Percentiles rank a stretch among this genome's conserved stretches.
Evolutionary conservation across 2,797 vertebrate species (phyloP).

Genomic region (Schizothorax lantsangensis): DNA sequence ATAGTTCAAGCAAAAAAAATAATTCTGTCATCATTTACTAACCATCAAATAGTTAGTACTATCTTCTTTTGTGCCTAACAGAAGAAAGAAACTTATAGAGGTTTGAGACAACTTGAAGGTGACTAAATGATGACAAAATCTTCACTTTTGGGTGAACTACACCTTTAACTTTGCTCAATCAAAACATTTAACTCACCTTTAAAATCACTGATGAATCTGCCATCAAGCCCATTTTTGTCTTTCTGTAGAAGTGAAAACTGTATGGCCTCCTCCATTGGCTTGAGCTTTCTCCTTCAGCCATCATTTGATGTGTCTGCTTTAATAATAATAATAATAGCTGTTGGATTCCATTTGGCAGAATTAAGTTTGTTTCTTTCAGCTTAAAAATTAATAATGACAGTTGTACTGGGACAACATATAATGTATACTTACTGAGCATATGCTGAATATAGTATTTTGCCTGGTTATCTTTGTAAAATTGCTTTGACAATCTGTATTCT

Average conservation of each 20-base stretch:
- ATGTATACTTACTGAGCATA: too few species aligned
- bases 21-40: too few species aligned
- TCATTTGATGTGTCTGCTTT: neutral
- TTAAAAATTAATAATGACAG: neutral
- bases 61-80: neutral
- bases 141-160: too few species aligned
- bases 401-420: neutral
- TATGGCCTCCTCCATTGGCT: neutral
- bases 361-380: neutral
- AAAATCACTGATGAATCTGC: too few species aligned
- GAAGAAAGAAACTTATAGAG: neutral
- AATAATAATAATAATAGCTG: neutral
- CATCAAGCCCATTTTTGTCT: neutral
- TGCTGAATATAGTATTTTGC: too few species aligned
- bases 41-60: too few species aligned
- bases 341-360: neutral
- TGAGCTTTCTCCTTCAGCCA: neutral
- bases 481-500: too few species aligned
- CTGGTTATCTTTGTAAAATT: too few species aligned
- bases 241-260: neutral
- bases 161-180: too few species aligned
- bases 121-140: too few species aligned
- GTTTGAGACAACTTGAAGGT: neutral
- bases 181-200: too few species aligned
- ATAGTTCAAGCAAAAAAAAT: too few species aligned